Conservation (phyloP, 2,888 invertebrate genomes). For the Cheilosia soror region DNA sequence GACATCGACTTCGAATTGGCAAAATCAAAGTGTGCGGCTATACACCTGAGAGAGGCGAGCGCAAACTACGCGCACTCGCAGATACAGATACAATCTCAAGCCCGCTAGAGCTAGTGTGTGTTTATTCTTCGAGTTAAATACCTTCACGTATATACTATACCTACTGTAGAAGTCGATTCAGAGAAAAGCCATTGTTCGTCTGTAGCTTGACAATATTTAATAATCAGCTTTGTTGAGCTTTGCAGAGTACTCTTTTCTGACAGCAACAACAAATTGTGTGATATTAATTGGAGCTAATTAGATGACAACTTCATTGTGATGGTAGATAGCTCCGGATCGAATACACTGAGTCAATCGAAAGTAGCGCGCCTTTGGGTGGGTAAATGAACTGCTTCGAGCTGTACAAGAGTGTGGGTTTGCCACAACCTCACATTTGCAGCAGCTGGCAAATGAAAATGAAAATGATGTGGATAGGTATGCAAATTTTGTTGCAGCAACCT, state of each 20-base stretch:
- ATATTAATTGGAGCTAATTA: slow-evolving; percentile 50
- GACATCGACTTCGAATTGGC: slow-evolving; percentile 58
- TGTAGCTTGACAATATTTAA: slow-evolving; percentile 31
- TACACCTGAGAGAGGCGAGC: slow-evolving; percentile 38
- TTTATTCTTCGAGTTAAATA: slow-evolving; percentile 15
- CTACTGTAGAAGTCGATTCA: not conserved
- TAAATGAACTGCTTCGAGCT: slow-evolving; percentile 55
- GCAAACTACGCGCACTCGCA: slow-evolving; percentile 41
- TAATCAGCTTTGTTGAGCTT: slow-evolving; percentile 22
- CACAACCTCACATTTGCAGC: slow-evolving; percentile 28
- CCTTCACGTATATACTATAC: no score
- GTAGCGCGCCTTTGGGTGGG: slow-evolving; percentile 38
- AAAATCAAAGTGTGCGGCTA: slow-evolving; percentile 23
- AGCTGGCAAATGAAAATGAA: slow-evolving; percentile 31
- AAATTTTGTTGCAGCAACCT: slow-evolving; percentile 46
- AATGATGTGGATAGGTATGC: slow-evolving; percentile 50
- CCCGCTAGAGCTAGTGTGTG: slow-evolving; percentile 6
- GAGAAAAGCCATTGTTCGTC: slow-evolving; percentile 47
- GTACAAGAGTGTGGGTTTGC: slow-evolving; percentile 46
- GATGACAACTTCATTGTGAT: slow-evolving; percentile 6
- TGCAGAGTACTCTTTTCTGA: slow-evolving; percentile 29
- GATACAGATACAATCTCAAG: slow-evolving; percentile 44
- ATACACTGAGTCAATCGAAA: slow-evolving; percentile 34
- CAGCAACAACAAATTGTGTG: slow-evolving; percentile 23
- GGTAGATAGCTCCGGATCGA: slow-evolving; percentile 13